Conservation (phyloP, 2,113 vertebrate species). For the Tychaedon coryphoeus region DNA sequence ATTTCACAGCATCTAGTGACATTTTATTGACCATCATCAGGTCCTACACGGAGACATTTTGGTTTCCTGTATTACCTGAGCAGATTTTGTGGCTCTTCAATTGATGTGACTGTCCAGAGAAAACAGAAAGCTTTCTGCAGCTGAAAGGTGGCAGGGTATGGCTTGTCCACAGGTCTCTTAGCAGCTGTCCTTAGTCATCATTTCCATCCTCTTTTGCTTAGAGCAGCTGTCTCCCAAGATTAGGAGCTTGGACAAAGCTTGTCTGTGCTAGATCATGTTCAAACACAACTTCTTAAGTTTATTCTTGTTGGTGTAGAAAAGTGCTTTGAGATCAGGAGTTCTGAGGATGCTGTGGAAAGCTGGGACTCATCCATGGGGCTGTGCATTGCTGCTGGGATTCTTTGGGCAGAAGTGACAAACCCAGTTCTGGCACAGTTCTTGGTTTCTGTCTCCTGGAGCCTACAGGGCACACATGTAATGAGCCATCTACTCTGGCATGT, state of each 20-base stretch:
- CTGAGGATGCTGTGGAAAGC: accelerated
- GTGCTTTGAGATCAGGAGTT: neutral
- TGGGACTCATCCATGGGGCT: accelerated
- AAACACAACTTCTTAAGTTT: neutral
- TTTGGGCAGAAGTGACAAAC: neutral
- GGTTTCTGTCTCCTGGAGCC: neutral
- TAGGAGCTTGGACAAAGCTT: neutral
- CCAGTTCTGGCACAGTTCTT: neutral
- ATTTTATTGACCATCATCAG: neutral
- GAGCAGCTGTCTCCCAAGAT: neutral
- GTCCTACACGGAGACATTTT: neutral
- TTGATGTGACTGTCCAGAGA: neutral
- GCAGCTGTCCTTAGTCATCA: neutral
- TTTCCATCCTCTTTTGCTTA: neutral
- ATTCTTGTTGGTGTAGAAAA: neutral
- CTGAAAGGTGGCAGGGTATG: neutral
- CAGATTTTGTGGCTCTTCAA: neutral
- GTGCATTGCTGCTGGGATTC: accelerated
- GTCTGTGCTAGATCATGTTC: neutral
- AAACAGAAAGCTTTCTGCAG: neutral
- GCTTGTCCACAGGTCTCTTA: neutral
- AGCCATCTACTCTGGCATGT: neutral
- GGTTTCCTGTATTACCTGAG: neutral
- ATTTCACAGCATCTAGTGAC: neutral
- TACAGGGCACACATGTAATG: neutral